Conservation (phyloP, 2,888 invertebrate species). For the Stenodema calcarata region DNA sequence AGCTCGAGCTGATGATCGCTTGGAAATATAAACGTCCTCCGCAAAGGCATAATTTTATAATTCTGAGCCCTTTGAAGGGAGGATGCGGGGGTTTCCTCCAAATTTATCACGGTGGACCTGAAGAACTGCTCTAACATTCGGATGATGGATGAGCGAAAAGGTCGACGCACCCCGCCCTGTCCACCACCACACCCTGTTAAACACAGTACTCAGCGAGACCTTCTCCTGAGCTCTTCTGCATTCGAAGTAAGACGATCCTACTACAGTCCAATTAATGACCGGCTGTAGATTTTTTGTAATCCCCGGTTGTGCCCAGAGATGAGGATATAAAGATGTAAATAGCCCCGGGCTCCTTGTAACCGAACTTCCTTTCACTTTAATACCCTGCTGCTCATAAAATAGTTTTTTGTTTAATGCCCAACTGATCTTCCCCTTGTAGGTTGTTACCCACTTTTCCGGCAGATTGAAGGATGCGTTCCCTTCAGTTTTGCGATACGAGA, state of each 20-base stretch:
- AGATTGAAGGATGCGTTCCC: background rate
- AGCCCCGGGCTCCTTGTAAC: slow-evolving; percentile 8
- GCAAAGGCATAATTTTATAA: background rate
- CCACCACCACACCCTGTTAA: background rate
- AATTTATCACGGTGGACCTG: background rate
- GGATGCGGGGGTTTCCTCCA: background rate
- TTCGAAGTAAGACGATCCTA: slow-evolving; percentile 5
- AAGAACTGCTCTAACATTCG: slow-evolving; percentile 11
- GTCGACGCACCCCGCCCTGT: background rate
- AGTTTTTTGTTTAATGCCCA: background rate
- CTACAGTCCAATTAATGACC: background rate
- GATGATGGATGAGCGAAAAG: slow-evolving; percentile 9
- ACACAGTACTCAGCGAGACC: background rate
- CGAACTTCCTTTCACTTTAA: slow-evolving; percentile 2
- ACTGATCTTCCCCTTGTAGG: background rate
- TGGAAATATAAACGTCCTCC: background rate
- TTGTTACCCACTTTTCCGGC: background rate
- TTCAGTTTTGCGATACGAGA: background rate
- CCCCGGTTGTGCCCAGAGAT: background rate
- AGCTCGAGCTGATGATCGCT: background rate
- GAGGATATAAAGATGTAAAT: slow-evolving; percentile 16
- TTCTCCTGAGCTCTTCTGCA: background rate
- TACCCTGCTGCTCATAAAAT: background rate
- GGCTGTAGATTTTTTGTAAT: slow-evolving; percentile 1
- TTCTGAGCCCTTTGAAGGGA: background rate